phyloP scores from a whole-genome alignment of 2,888 invertebrate genomes.

The Blastobasis lacticolella region DNA sequence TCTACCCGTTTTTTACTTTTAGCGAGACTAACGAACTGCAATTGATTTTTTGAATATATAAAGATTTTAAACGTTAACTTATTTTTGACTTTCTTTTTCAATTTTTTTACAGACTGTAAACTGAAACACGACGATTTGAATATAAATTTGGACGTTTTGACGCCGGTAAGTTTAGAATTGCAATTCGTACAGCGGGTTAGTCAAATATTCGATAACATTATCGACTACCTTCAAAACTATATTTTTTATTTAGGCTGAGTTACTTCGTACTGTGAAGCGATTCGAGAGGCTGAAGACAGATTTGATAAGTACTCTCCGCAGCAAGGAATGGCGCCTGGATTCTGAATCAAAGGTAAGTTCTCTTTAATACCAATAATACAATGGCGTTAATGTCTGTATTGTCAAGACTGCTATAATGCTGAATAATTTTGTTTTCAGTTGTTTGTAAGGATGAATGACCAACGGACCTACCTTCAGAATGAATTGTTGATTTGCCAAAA shows the following conservation, averaged over 20 bases:
- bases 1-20: too few relatives aligned
- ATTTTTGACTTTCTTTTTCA: not conserved
- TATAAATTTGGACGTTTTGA: conserved; percentile 64
- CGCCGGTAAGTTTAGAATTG: conserved; percentile 44
- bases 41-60: too few relatives aligned
- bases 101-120: conserved; percentile 55
- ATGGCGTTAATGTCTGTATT: not conserved
- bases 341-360: conserved; percentile 62
- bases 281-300: conserved; percentile 68
- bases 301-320: conserved; percentile 61
- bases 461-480: conserved; percentile 64
- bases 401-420: too few relatives aligned
- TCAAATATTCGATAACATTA: too few relatives aligned
- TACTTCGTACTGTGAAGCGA: conserved; percentile 62
- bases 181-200: not conserved
- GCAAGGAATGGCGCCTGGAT: conserved; percentile 68
- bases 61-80: not conserved
- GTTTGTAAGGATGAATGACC: conserved; percentile 64
- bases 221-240: too few relatives aligned
- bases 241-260: conserved; percentile 44
- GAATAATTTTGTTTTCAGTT: conserved; percentile 32
- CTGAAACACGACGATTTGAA: conserved; percentile 69
- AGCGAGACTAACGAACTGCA: too few relatives aligned
- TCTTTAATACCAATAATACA: not conserved
- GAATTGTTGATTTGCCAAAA: conserved; percentile 66